Evolutionary conservation across 2,888 invertebrate species (phyloP).

Genomic region (Cantharis flavilabris): DNA sequence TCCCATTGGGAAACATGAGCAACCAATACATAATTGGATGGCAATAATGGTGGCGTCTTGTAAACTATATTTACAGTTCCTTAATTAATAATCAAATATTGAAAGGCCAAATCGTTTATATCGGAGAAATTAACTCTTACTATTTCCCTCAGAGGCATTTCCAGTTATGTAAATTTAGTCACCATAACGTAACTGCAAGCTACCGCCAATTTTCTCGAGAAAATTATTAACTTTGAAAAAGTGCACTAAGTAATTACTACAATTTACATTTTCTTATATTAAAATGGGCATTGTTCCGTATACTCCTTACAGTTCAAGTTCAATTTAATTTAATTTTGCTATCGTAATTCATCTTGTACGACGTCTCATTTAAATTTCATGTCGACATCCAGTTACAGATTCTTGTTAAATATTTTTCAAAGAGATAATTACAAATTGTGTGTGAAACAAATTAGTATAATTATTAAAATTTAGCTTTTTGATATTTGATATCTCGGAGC

Average conservation of each 20-base stretch:
- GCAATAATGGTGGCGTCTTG: neutral
- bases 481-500: neutral
- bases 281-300: neutral
- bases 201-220: neutral
- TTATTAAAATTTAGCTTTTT: neutral
- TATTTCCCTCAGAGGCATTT: neutral
- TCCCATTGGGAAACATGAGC: neutral
- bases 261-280: neutral
- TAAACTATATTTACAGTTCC: constrained; percentile 12
- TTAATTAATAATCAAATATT: constrained; percentile 10
- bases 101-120: constrained; percentile 19
- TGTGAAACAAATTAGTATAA: neutral
- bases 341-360: neutral
- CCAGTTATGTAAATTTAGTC: neutral
- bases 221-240: neutral
- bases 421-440: neutral
- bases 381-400: neutral
- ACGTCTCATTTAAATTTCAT: neutral
- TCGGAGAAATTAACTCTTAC: neutral
- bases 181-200: neutral
- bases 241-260: neutral
- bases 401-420: neutral
- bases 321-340: neutral
- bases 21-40: neutral
- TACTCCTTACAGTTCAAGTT: neutral